Conservation (phyloP, 2,888 invertebrate genomes). For the Agrotis puta region DNA sequence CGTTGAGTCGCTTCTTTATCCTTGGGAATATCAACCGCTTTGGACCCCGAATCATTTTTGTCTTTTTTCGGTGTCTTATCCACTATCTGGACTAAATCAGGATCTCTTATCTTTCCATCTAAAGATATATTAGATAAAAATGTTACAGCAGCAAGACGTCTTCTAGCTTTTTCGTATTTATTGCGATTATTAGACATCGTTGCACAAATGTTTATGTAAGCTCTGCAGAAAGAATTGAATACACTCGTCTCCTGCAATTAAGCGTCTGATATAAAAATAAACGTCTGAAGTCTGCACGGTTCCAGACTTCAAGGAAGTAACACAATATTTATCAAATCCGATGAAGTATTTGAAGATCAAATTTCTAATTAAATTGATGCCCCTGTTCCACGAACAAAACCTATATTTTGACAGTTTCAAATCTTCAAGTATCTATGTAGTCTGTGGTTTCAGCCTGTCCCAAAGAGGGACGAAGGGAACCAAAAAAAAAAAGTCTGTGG, state of each 20-base stretch:
- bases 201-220: constrained; percentile 52
- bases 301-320: constrained; percentile 20
- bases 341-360: constrained; percentile 30
- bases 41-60: constrained; percentile 72
- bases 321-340: constrained; percentile 34
- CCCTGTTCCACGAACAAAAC: constrained; percentile 32
- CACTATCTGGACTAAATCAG: constrained; percentile 82
- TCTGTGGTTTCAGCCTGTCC: too few relatives aligned
- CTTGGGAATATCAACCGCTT: constrained; percentile 72
- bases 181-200: constrained; percentile 82
- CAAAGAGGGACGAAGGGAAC: too few relatives aligned
- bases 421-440: not conserved
- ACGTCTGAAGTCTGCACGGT: constrained; percentile 7
- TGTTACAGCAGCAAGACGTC: constrained; percentile 97
- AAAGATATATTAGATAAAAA: constrained; percentile 98
- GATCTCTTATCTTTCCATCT: constrained; percentile 96
- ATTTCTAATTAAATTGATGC: constrained; percentile 2
- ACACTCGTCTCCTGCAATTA: constrained; percentile 6
- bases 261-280: constrained; percentile 42
- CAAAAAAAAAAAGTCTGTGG: too few relatives aligned
- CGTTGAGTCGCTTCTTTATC: constrained; percentile 73
- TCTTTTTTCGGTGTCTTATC: constrained; percentile 76
- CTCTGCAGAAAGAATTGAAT: constrained; percentile 22
- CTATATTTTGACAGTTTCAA: not conserved
- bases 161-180: constrained; percentile 93